Evolutionary conservation across 2,113 vertebrate genomes (phyloP), one percentile per base, ranked within the genome.

Genomic region (Leucopsar rothschildi): DNA sequence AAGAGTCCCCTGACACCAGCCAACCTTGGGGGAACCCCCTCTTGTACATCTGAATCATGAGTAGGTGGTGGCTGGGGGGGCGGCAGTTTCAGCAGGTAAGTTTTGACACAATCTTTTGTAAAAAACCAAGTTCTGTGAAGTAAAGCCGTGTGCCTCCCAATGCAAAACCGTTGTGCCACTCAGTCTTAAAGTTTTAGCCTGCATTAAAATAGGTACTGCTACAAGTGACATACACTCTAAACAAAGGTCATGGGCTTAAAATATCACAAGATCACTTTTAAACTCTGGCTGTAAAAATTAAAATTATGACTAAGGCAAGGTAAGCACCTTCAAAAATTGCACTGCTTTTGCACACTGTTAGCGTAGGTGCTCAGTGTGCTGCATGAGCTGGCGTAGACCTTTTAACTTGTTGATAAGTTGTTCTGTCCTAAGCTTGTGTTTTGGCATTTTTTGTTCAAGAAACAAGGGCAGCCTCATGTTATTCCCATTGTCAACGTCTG

Each of bases 161-260:
- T n/a, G 49, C 11, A 35, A 57, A 92, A 35, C 39, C 3, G 2
- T 22, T 55, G 52, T 1, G 5, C 40, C 28, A 42, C 61, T 91
- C 8, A 0, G 49, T 52, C 33, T 69, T 65, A 72, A 88, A 94
- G 88, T 82, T 91, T 88, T 72, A 80, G 69, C 83, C 65, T 76
- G 82, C 72, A 12, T 96, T 96, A 94, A 96, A 96, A 92, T 93
- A 96, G 90, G 82, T 90, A 64, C 86, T 86, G 83, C 93, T 90
- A 22, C 50, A 86, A 96, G 85, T 73, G 82, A 81, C 82, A 56
- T 78, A 71, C 4, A 3, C 64, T 83, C 64, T 88, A 84, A 96
- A 93, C 86, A 94, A 92, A 95, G 95, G 93, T 97, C 96, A 92
- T 5, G 0, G 72, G 76, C 86, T 96, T 90, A 94, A 95, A 95